phyloP scores from a whole-genome alignment of 2,113 vertebrate species.

The Heterotilapia buettikoferi region DNA sequence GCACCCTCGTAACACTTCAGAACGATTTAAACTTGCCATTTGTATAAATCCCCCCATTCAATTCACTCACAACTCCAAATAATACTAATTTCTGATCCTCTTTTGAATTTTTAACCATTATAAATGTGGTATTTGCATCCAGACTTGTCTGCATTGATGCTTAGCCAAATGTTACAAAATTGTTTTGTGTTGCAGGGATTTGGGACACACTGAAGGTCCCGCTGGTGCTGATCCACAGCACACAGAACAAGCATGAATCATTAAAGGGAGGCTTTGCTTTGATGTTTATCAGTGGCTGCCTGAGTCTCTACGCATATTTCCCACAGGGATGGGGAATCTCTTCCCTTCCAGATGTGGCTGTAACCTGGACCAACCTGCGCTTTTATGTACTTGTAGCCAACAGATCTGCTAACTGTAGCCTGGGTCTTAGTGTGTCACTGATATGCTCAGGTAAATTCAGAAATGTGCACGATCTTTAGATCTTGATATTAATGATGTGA shows the following conservation, averaged over 20 bases:
- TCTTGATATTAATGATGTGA: neutral
- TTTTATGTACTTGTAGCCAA: neutral
- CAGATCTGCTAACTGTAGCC: neutral
- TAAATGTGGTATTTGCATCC: neutral
- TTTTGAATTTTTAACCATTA: neutral
- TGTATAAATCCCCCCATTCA: neutral
- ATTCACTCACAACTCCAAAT: neutral
- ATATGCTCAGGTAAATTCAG: neutral
- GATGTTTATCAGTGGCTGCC: conserved; percentile 39
- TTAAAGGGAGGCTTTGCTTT: conserved; percentile 40
- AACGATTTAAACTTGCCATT: conserved; percentile 10
- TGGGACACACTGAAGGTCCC: neutral
- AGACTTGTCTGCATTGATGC: neutral
- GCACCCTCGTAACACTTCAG: neutral
- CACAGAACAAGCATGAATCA: conserved; percentile 6
- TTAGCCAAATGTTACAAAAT: conserved; percentile 1
- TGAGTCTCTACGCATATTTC: neutral
- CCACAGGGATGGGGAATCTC: neutral
- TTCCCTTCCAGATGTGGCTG: conserved; percentile 15
- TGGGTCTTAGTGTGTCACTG: neutral
- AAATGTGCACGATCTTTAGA: neutral
- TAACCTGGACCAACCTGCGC: neutral
- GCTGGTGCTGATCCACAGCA: neutral
- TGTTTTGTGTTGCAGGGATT: neutral
- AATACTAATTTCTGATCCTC: neutral